Conservation (phyloP, 2,797 vertebrate genomes). For the Catostomus latipinnis region DNA sequence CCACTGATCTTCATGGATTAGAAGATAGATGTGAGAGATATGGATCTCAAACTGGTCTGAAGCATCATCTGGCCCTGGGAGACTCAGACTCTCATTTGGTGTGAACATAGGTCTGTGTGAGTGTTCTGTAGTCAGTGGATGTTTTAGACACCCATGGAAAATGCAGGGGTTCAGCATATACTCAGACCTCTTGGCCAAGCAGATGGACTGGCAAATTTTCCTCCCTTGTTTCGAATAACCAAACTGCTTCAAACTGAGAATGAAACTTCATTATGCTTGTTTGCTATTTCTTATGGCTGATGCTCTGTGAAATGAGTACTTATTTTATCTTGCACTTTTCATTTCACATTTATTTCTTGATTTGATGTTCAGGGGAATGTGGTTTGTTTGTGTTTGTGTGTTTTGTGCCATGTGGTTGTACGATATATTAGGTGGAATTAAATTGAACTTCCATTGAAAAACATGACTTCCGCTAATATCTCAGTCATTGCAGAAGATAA, state of each 20-base stretch:
- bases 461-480: background rate
- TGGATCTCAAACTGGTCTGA: constrained; percentile 56
- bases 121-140: constrained; percentile 21
- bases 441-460: constrained; percentile 40
- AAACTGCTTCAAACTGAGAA: constrained; percentile 12
- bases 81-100: constrained; percentile 38
- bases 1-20: constrained; percentile 58
- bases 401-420: constrained; percentile 7
- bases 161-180: constrained; percentile 15
- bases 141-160: constrained; percentile 49
- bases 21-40: constrained; percentile 64
- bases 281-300: constrained; percentile 3
- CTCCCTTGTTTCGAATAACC: constrained; percentile 34
- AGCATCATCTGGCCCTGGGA: constrained; percentile 34
- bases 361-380: constrained; percentile 17
- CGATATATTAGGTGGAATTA: constrained; percentile 36
- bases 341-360: constrained; percentile 16
- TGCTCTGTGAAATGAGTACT: constrained; percentile 9
- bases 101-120: constrained; percentile 53
- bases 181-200: constrained; percentile 30
- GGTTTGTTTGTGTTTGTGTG: constrained; percentile 10
- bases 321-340: constrained; percentile 18
- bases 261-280: constrained; percentile 43
- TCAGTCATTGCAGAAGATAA: constrained; percentile 18
- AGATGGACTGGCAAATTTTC: constrained; percentile 53